These are phyloP conservation scores for Paramormyrops kingsleyae DNA, from an alignment of 2,113 vertebrate genomes.

Conservation along the genomic window DNA sequence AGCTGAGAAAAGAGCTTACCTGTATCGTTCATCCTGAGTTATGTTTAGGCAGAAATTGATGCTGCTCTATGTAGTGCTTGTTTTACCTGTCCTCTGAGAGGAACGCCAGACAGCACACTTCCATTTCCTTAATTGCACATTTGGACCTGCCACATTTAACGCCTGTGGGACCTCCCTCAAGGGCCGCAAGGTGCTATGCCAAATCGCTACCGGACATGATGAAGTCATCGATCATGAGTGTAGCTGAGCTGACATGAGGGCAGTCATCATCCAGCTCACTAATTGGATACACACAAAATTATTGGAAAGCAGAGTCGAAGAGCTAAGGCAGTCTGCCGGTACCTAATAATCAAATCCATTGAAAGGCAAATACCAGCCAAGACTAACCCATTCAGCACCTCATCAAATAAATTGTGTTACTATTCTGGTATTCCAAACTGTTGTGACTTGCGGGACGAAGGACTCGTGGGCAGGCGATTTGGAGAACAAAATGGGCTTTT, in stretches of 20 bases:
- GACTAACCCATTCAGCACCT: background rate
- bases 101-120: background rate
- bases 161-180: background rate
- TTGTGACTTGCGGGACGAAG: background rate
- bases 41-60: background rate
- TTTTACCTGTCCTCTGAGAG: background rate
- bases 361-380: background rate
- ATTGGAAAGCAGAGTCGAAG: background rate
- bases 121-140: background rate
- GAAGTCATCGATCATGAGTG: background rate
- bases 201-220: background rate
- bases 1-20: background rate
- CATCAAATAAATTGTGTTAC: background rate
- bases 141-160: background rate
- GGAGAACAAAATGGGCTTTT: background rate
- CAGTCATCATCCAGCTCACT: background rate
- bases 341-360: background rate
- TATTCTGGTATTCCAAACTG: background rate
- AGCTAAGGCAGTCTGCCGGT: background rate
- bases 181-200: background rate
- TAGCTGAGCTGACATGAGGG: background rate
- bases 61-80: background rate
- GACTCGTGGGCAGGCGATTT: background rate
- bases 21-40: background rate
- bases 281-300: background rate